phyloP scores from a whole-genome alignment of 2,113 vertebrate genomes.

The Alligator sinensis region DNA sequence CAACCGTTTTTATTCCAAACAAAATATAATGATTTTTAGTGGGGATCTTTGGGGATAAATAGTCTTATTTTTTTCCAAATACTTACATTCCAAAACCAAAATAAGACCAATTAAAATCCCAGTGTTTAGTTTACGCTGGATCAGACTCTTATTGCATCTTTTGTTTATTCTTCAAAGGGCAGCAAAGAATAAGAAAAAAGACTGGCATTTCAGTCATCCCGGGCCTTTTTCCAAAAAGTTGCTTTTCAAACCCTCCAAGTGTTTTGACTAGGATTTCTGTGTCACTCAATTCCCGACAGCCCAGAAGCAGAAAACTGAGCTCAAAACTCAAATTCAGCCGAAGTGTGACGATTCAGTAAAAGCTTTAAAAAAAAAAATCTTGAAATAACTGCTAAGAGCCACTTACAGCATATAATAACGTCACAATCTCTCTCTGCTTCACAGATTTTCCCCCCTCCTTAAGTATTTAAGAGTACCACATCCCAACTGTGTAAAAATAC shows the following conservation, averaged over 20 bases:
- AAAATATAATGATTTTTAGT: conserved; percentile 53
- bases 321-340: background rate
- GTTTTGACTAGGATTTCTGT: background rate
- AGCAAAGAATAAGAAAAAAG: background rate
- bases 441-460: background rate
- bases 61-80: conserved; percentile 1
- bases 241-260: background rate
- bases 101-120: conserved; percentile 4
- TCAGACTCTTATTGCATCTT: conserved; percentile 26
- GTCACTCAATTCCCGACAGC: conserved; percentile 34
- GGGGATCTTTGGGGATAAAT: conserved; percentile 58
- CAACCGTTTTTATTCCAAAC: conserved; percentile 38
- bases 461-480: background rate
- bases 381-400: background rate
- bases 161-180: background rate
- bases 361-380: background rate
- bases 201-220: background rate
- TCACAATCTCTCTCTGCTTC: background rate
- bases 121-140: conserved; percentile 50
- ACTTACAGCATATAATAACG: background rate
- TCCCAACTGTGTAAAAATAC: too few relatives aligned
- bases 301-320: background rate
- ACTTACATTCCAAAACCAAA: conserved; percentile 19
- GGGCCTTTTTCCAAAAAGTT: background rate
- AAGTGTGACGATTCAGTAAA: background rate